These are phyloP conservation scores for Drosophila dives DNA, from an alignment of 2,888 invertebrate genomes.

Conservation along the genomic window DNA sequence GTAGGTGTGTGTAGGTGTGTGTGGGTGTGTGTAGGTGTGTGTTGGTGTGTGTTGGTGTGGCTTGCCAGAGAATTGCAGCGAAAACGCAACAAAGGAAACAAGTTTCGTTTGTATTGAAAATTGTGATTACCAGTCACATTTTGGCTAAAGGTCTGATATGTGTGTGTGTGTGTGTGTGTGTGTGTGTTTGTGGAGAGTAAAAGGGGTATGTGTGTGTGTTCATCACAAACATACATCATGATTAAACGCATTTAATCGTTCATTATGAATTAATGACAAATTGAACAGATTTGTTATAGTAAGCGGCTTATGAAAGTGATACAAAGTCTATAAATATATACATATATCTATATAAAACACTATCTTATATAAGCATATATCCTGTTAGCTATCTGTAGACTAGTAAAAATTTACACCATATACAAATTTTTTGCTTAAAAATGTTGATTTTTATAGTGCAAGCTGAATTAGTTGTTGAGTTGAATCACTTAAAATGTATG, in stretches of 20 bases:
- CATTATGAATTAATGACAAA: background rate
- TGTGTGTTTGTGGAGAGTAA: background rate
- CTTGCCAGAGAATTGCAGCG: conserved; percentile 33
- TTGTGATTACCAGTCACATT: conserved; percentile 55
- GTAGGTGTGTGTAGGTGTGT: background rate
- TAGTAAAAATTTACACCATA: background rate
- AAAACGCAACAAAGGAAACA: conserved; percentile 60
- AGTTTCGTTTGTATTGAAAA: conserved; percentile 63
- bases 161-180: background rate
- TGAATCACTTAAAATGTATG: background rate
- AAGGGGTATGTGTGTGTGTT: background rate
- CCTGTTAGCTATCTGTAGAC: too few species aligned
- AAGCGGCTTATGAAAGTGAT: background rate
- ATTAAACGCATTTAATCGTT: background rate
- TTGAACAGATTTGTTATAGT: background rate
- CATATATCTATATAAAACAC: background rate
- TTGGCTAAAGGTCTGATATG: conserved; percentile 39
- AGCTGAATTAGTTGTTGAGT: background rate
- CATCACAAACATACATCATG: background rate
- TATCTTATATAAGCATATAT: background rate
- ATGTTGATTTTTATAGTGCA: background rate
- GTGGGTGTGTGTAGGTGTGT: conserved; percentile 89
- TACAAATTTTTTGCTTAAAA: background rate
- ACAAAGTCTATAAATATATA: background rate
- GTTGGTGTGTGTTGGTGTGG: conserved; percentile 4